phyloP scores from a whole-genome alignment of 2,888 invertebrate genomes.

The Drosophila buzzatii region DNA sequence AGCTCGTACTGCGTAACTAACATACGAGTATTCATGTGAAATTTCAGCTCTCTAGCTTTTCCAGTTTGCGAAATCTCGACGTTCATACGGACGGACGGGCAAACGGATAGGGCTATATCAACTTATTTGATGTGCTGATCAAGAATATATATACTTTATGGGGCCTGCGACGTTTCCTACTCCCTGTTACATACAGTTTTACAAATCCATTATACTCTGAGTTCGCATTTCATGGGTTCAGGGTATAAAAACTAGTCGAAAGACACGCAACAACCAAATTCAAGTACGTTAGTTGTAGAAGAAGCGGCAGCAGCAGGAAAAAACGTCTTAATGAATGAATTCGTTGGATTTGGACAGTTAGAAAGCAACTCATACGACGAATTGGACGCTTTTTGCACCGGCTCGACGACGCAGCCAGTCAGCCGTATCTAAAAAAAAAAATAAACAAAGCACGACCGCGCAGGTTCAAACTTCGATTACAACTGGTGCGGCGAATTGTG shows the following conservation, averaged over 20 bases:
- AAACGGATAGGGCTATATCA: too few relatives aligned
- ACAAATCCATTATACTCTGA: too few relatives aligned
- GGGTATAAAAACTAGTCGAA: not conserved
- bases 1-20: too few relatives aligned
- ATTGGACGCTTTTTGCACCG: constrained; percentile 23
- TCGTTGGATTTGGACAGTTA: constrained; percentile 7
- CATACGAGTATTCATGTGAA: too few relatives aligned
- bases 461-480: constrained; percentile 63
- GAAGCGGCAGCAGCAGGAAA: not conserved
- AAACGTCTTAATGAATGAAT: constrained; percentile 16
- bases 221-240: too few relatives aligned
- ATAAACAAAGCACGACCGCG: constrained; percentile 50
- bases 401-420: constrained; percentile 8
- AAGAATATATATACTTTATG: too few relatives aligned
- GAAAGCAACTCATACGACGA: constrained; percentile 17
- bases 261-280: constrained; percentile 13
- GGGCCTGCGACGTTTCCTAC: too few relatives aligned
- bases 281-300: not conserved
- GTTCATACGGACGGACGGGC: too few relatives aligned
- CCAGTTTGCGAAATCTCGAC: too few relatives aligned
- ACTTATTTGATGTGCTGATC: too few relatives aligned
- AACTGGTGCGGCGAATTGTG: constrained; percentile 72
- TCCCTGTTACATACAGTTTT: too few relatives aligned
- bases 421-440: not conserved
- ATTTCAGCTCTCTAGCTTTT: too few relatives aligned